Percentiles rank a stretch among this genome's conserved stretches.
Conservation (phyloP, 2,797 vertebrate genomes). For the Pseudomugil tenellus region DNA sequence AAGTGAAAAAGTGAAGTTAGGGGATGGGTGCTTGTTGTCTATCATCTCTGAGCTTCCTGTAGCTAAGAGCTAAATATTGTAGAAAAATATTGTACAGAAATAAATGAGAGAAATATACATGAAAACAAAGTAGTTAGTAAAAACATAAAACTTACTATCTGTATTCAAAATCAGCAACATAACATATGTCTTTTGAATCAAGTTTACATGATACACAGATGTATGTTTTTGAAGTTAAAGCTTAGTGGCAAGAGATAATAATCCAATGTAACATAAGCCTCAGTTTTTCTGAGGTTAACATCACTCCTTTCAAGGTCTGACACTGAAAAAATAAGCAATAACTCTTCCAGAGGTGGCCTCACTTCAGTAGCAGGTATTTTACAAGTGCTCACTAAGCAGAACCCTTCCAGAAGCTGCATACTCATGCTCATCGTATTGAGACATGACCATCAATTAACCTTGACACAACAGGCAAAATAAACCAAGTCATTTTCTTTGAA, state of each 20-base stretch:
- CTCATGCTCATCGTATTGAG: slow-evolving; percentile 7
- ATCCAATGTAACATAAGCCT: background rate
- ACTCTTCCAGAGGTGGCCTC: background rate
- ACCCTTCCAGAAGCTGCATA: background rate
- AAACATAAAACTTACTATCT: no score
- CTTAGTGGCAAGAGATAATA: slow-evolving; percentile 1
- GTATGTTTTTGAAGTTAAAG: no score
- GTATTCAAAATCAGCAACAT: no score
- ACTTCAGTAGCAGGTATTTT: slow-evolving; percentile 40
- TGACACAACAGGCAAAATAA: slow-evolving; percentile 22
- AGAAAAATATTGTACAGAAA: no score
- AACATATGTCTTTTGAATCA: no score
- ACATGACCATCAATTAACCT: slow-evolving; percentile 54
- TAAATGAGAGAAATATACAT: no score
- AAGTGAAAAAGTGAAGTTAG: no score
- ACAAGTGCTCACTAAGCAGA: slow-evolving; percentile 12
- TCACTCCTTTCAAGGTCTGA: slow-evolving; percentile 14
- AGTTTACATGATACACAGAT: no score
- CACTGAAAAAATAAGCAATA: slow-evolving; percentile 19
- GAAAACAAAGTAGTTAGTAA: no score
- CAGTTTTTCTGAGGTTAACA: slow-evolving; percentile 9
- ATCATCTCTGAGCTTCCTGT: no score
- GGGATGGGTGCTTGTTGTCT: no score
- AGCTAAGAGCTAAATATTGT: no score
- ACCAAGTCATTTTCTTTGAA: slow-evolving; percentile 32